Percentiles rank a stretch among this genome's conserved stretches.
These are phyloP conservation scores for Malurus alboscapulatus DNA, from an alignment of 2,113 vertebrate genomes.

Conservation along the genomic window DNA sequence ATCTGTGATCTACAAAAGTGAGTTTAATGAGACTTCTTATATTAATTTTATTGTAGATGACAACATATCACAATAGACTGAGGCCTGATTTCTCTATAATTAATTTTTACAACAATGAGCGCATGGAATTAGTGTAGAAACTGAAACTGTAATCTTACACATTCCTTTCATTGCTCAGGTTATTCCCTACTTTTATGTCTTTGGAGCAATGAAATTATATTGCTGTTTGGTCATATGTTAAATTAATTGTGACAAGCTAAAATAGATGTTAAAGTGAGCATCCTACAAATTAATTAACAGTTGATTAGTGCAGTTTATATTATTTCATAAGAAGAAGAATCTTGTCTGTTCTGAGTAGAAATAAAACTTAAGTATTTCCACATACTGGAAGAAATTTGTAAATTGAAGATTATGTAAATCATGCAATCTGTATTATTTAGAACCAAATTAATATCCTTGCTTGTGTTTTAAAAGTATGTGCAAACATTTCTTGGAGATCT, in stretches of 20 bases:
- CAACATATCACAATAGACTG: neutral
- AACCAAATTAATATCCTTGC: neutral
- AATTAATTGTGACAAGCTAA: slow-evolving; percentile 20
- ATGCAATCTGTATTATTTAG: neutral
- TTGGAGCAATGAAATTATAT: neutral
- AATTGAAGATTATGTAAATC: neutral
- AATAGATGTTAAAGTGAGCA: neutral
- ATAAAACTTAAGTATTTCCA: neutral
- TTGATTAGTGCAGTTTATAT: neutral
- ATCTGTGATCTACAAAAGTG: neutral
- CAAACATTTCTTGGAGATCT: neutral
- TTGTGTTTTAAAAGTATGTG: slow-evolving; percentile 15
- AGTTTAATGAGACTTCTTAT: neutral
- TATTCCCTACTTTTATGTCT: neutral
- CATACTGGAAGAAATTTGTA: neutral
- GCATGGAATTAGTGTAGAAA: slow-evolving; percentile 47
- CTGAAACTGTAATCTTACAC: neutral
- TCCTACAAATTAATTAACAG: neutral
- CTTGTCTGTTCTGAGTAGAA: neutral
- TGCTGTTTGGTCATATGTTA: neutral
- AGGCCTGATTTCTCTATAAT: slow-evolving; percentile 62
- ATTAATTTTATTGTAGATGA: neutral
- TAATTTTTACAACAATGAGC: slow-evolving; percentile 58
- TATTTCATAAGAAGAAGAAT: neutral
- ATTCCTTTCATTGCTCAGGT: neutral